Base-by-base conservation (phyloP, 2,113 vertebrate species). In the Thinocorus orbignyianus region DNA sequence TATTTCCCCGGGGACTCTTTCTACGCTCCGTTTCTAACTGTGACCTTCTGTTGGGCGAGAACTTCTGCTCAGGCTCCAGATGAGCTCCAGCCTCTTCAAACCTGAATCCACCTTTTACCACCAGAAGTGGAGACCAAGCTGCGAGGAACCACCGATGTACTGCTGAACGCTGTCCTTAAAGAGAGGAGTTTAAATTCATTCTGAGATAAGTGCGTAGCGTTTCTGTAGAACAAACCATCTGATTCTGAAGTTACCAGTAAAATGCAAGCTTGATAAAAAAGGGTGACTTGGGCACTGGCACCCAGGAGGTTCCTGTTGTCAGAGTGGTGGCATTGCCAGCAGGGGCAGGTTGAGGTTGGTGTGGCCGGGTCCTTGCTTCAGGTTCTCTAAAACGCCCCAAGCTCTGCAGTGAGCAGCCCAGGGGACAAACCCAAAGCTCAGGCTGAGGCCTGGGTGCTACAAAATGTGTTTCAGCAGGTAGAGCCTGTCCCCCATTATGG, bases 1-100 rank as follows among this genome's bases (percentile, higher is more conserved):
- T 88, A 79, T 49, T 87, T 72, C 86, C 58, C 80, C 17, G 88
- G 81, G 90, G 82, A 78, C 80, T 84, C 64, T 92, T 90, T 78
- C 81, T 94, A 33, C 2, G 1, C 61, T 95, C 85, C 51, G 41
- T 94, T 97, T 96, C 85, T 80, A 91, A 23, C 71, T 70, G 85
- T 66, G 73, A 64, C 28, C 6, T 74, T 76, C 42, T 60, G 51
- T 44, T 84, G 83, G 80, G 91, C 17, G 10, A 83, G 77, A 92
- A 69, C 79, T 76, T 8, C 82, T 94, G 88, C 86, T 94, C 73
- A 62, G 13, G 64, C 10, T 51, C 61, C 14, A 11, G 64, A 31
- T 68, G 35, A 76, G 39, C 80, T 93, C 80, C 7, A 2, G 8
- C n/a, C 73, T 80, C 26, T 39, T 48, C 37, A 5, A 37, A 58